Conservation (phyloP, 2,797 vertebrate genomes). For the Streptopelia turtur region DNA sequence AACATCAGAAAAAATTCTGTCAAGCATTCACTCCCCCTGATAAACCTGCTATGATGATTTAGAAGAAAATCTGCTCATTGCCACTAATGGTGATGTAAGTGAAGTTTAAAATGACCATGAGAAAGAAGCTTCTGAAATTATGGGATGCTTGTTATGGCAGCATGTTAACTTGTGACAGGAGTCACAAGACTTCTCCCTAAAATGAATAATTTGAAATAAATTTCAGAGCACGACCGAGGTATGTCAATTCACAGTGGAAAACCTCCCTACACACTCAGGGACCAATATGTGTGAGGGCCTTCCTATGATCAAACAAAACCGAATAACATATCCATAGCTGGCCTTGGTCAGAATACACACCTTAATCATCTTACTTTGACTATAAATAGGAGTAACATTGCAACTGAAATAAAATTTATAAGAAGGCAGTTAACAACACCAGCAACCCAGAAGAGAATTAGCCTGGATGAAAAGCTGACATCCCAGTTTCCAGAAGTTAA, state of each 20-base stretch:
- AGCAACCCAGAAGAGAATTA: neutral
- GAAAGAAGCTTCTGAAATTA: neutral
- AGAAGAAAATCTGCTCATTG: neutral
- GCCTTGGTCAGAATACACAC: neutral
- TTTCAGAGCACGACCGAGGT: neutral
- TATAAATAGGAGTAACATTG: neutral
- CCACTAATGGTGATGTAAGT: neutral
- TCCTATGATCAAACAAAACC: neutral
- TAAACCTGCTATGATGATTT: neutral
- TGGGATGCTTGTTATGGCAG: neutral
- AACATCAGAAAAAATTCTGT: neutral
- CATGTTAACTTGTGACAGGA: neutral
- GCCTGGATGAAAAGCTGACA: neutral
- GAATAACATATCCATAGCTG: neutral
- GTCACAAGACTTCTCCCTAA: neutral
- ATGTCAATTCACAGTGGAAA: neutral
- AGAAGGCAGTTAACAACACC: neutral
- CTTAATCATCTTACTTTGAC: neutral
- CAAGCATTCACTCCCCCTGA: neutral
- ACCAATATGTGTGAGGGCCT: neutral
- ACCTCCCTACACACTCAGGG: neutral
- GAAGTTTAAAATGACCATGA: neutral
- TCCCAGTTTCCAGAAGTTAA: neutral
- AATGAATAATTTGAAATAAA: neutral
- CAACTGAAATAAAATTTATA: neutral